phyloP scores from a whole-genome alignment of 2,888 invertebrate species.

The Phyllotreta cruciferae region DNA sequence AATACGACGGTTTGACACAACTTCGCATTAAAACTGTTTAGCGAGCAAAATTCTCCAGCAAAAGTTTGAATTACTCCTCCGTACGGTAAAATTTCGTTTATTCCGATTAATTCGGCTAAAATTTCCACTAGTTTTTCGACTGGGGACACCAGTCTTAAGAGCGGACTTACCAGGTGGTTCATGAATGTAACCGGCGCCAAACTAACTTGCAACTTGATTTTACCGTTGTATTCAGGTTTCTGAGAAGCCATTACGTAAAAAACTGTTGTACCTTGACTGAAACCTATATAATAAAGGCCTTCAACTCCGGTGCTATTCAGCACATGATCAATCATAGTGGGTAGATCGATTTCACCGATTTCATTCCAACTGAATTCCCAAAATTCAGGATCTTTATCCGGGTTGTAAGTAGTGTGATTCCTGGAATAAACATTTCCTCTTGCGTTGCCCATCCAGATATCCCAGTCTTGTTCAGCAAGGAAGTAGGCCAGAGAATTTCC shows the following conservation, averaged over 20 bases:
- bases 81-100: slow-evolving; percentile 24
- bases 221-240: slow-evolving; percentile 69
- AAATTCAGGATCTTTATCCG: slow-evolving; percentile 53
- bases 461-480: slow-evolving; percentile 51
- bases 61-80: slow-evolving; percentile 17
- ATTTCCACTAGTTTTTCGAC: background rate
- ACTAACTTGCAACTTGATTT: slow-evolving; percentile 70
- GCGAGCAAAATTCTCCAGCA: background rate
- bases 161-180: slow-evolving; percentile 59
- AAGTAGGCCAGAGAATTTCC: slow-evolving; percentile 56
- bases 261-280: slow-evolving; percentile 77
- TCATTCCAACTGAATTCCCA: slow-evolving; percentile 77
- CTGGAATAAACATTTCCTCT: slow-evolving; percentile 47
- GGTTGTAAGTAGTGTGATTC: slow-evolving; percentile 43
- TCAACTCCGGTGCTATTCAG: slow-evolving; percentile 64
- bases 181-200: slow-evolving; percentile 73
- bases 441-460: slow-evolving; percentile 51
- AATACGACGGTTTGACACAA: slow-evolving; percentile 53
- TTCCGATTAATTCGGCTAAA: slow-evolving; percentile 19
- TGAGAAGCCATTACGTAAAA: slow-evolving; percentile 72
- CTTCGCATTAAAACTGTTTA: too few relatives aligned
- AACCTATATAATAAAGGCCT: slow-evolving; percentile 78
- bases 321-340: slow-evolving; percentile 79
- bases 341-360: slow-evolving; percentile 79
- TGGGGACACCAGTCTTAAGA: slow-evolving; percentile 40